phyloP scores from a whole-genome alignment of 2,113 vertebrate genomes.

The Eulacestoma nigropectus region DNA sequence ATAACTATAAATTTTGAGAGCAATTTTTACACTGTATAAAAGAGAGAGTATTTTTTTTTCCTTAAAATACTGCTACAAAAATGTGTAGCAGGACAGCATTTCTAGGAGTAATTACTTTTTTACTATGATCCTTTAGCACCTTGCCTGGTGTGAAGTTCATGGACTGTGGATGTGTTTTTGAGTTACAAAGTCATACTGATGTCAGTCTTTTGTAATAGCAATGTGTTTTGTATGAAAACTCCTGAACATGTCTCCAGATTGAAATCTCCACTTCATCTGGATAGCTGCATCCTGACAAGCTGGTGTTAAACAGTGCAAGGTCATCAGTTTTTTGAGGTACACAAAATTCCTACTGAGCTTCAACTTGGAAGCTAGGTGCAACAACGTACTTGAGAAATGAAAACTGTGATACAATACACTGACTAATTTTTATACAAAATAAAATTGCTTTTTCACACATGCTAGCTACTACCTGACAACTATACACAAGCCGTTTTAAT shows the following conservation, averaged over 20 bases:
- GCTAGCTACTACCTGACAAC: not conserved
- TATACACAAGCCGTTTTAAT: not conserved
- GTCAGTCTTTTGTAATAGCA: not conserved
- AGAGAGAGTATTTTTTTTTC: not conserved
- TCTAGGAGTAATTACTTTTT: conserved; percentile 13
- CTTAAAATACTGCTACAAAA: not conserved
- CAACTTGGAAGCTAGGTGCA: not conserved
- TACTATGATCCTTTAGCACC: not conserved
- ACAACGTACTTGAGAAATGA: not conserved
- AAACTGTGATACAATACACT: not conserved
- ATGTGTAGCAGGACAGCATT: not conserved
- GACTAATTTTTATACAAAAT: not conserved
- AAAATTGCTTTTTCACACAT: not conserved
- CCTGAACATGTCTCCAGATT: not conserved
- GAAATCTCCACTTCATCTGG: not conserved
- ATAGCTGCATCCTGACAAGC: not conserved
- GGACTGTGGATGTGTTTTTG: not conserved
- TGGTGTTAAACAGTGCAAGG: not conserved
- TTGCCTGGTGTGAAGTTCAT: not conserved
- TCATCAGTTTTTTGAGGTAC: not conserved
- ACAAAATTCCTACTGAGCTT: not conserved
- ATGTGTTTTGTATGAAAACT: not conserved
- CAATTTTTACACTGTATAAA: not conserved
- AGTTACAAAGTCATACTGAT: not conserved
- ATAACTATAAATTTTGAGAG: not conserved